phyloP scores from a whole-genome alignment of 2,797 vertebrate genomes.

The Notoglanidium macrostoma region DNA sequence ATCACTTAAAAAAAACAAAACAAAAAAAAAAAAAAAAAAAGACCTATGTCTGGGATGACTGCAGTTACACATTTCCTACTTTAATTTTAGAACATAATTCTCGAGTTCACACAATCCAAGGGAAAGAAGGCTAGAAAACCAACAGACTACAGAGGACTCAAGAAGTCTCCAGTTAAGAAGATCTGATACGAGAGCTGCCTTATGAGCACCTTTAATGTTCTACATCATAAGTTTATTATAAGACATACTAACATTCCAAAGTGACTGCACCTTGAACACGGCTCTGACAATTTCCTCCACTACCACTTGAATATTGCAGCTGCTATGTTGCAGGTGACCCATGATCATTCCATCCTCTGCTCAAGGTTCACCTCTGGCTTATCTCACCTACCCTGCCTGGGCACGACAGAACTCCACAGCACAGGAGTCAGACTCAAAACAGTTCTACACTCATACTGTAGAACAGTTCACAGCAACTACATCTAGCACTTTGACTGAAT shows the following conservation, averaged over 20 bases:
- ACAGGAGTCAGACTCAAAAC: too few species aligned
- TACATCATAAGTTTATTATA: not conserved
- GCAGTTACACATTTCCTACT: not conserved
- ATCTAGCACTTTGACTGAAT: not conserved
- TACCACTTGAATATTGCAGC: not conserved
- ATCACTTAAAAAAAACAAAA: not conserved
- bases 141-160: not conserved
- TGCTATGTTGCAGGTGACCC: constrained; percentile 6
- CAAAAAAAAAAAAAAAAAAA: not conserved
- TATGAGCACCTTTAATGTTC: not conserved
- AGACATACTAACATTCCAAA: not conserved
- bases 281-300: not conserved
- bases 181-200: not conserved
- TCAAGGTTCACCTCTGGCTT: not conserved
- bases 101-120: not conserved
- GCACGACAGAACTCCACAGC: not conserved
- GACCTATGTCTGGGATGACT: not conserved
- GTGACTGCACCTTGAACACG: not conserved
- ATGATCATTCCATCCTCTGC: not conserved
- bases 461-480: not conserved
- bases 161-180: not conserved
- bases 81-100: not conserved
- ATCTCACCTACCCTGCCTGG: constrained; percentile 3
- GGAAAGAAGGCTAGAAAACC: not conserved
- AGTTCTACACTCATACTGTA: not conserved